Base-by-base conservation (phyloP, 2,113 vertebrate genomes). In the Archilochus colubris region DNA sequence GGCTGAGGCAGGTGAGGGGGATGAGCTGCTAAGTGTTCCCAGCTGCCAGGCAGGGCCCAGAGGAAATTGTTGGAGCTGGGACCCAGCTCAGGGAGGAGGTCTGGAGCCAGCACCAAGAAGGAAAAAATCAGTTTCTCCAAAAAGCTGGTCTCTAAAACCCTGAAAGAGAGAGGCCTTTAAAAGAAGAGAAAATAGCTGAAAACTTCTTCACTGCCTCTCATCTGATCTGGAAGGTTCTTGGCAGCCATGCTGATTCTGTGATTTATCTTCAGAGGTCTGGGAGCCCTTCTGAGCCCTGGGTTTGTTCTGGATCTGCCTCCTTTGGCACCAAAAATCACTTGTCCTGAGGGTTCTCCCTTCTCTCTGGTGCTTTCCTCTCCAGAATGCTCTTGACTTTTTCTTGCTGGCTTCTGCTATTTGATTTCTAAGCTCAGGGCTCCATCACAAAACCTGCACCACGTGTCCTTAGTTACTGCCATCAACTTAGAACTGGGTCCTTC, bases 21-120 rank as follows among this genome's bases (percentile, higher is more conserved):
- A 98, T 91, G 97, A 98, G 96, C 95, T 97, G 95, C 83, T 98
- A 98, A 98, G 80, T 96, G 96, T 75, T 98, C 95, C 96, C 98
- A 98, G 98, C 91, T 98, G 97, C 97, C 40, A 86, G 80, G 51
- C 91, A 89, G 91, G 78, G 72, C 86, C 20, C 21, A 9, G 66
- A 97, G 97, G 97, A 97, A 97, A 97, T 95, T 96, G 84, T 68
- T 95, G 88, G 95, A 66, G 90, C 94, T 84, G 75, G 57, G 81
- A 80, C 81, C n/a, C 68, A 27, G 88, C 92, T 55, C 59, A 2
- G 86, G 93, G 94, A 55, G 46, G 95, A 87, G 96, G 95, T 82
- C 73, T 85, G 93, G 76, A 97, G 70, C 7, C 91, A 81, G 64
- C 0, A 62, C 82, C 73, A 92, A 77, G 87, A 94, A 82, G 64